These are phyloP conservation scores for Brenthis daphne DNA, from an alignment of 2,888 invertebrate genomes.

Conservation along the genomic window DNA sequence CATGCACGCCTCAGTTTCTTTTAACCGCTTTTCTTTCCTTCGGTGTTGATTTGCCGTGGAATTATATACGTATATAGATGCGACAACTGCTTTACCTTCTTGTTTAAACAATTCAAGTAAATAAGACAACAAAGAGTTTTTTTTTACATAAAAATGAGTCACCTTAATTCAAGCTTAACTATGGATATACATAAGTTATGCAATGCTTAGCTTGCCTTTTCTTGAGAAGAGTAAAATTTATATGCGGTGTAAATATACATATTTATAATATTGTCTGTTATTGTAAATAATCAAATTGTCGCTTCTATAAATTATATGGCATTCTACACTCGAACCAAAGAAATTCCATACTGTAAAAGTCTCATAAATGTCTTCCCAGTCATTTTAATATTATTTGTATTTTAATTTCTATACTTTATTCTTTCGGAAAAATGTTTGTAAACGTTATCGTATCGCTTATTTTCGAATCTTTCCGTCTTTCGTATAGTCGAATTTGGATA, in stretches of 20 bases:
- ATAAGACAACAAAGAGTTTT: not conserved
- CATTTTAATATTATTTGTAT: slow-evolving; percentile 49
- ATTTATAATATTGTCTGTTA: not conserved
- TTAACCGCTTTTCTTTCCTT: slow-evolving; percentile 66
- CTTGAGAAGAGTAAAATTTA: not conserved
- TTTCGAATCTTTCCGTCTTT: slow-evolving; percentile 44
- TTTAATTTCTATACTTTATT: slow-evolving; percentile 53
- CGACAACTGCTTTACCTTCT: slow-evolving; percentile 45
- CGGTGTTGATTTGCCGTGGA: slow-evolving; percentile 51
- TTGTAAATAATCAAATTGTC: slow-evolving; percentile 45
- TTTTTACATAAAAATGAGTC: not conserved
- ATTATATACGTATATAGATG: slow-evolving; percentile 53
- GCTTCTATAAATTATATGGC: slow-evolving; percentile 52
- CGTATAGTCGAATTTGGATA: slow-evolving; percentile 41
- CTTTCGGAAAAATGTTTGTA: slow-evolving; percentile 31
- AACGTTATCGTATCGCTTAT: slow-evolving; percentile 44
- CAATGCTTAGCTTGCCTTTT: slow-evolving; percentile 27
- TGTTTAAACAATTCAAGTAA: not conserved
- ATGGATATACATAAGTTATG: not conserved
- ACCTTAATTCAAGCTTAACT: too few species aligned
- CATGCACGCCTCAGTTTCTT: slow-evolving; percentile 78
- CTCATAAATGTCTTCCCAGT: slow-evolving; percentile 58
- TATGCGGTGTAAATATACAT: not conserved
- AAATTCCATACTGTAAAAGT: slow-evolving; percentile 52
- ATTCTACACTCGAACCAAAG: slow-evolving; percentile 48